These are phyloP conservation scores for Eurypyga helias DNA, from an alignment of 2,113 vertebrate species.

Conservation along the genomic window DNA sequence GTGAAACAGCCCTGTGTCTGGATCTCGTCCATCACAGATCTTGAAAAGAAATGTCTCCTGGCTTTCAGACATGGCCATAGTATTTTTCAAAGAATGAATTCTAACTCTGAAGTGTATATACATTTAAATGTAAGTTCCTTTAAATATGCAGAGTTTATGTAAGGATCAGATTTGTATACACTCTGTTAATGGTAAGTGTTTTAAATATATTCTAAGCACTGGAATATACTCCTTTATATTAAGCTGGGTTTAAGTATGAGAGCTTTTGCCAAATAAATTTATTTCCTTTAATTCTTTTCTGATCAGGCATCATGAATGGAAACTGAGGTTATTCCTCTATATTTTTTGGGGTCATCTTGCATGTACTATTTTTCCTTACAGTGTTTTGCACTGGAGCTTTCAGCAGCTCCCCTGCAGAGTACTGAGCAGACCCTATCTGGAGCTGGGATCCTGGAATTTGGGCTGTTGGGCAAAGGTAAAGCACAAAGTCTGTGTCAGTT, in stretches of 20 bases:
- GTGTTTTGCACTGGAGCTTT: neutral
- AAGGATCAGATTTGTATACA: neutral
- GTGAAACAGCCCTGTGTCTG: neutral
- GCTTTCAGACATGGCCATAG: neutral
- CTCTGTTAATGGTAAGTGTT: neutral
- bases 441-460: neutral
- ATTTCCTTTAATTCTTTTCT: neutral
- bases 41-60: conserved; percentile 13
- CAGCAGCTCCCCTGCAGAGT: neutral
- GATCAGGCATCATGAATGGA: neutral
- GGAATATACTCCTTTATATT: neutral
- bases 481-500: neutral
- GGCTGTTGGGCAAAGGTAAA: neutral
- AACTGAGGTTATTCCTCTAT: neutral
- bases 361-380: neutral
- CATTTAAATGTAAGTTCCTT: neutral
- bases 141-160: neutral
- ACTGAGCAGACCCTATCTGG: fast-evolving
- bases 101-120: neutral
- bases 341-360: neutral
- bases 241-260: neutral
- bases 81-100: neutral
- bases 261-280: neutral
- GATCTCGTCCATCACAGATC: conserved; percentile 32
- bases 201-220: neutral